Evolutionary conservation across 2,888 invertebrate genomes (phyloP).

Genomic region (Alentia gelatinosa): DNA sequence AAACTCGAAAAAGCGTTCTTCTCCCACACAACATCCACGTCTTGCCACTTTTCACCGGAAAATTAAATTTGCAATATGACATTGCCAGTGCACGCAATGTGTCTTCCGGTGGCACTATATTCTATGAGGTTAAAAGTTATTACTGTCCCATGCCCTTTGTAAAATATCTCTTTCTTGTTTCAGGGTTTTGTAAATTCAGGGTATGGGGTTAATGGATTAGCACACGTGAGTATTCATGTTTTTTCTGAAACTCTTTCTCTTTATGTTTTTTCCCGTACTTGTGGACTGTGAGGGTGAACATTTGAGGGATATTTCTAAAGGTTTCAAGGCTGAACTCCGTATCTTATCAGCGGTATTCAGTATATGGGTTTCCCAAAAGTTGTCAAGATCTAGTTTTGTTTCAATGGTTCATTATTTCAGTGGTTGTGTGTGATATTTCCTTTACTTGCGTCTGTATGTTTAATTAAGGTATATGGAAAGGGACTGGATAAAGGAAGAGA

Average conservation of each 20-base stretch:
- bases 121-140: not conserved
- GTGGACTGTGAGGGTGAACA: not conserved
- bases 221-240: slow-evolving; percentile 85
- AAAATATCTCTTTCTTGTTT: slow-evolving; percentile 71
- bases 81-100: not conserved
- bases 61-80: not conserved
- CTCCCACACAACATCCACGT: not conserved
- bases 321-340: too few relatives aligned
- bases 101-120: not conserved
- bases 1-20: not conserved
- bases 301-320: too few relatives aligned
- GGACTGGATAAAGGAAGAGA: too few relatives aligned
- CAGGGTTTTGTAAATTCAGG: slow-evolving; percentile 98
- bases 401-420: too few relatives aligned
- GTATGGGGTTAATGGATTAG: slow-evolving; percentile 97
- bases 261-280: not conserved
- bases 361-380: too few relatives aligned
- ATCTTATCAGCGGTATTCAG: too few relatives aligned
- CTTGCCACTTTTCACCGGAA: not conserved
- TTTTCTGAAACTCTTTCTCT: slow-evolving; percentile 32
- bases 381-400: too few relatives aligned
- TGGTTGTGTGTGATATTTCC: too few relatives aligned
- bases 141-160: not conserved
- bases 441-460: too few relatives aligned
- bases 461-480: too few relatives aligned